Base-by-base conservation (phyloP, 2,888 invertebrate species). In the Thereva unica region DNA sequence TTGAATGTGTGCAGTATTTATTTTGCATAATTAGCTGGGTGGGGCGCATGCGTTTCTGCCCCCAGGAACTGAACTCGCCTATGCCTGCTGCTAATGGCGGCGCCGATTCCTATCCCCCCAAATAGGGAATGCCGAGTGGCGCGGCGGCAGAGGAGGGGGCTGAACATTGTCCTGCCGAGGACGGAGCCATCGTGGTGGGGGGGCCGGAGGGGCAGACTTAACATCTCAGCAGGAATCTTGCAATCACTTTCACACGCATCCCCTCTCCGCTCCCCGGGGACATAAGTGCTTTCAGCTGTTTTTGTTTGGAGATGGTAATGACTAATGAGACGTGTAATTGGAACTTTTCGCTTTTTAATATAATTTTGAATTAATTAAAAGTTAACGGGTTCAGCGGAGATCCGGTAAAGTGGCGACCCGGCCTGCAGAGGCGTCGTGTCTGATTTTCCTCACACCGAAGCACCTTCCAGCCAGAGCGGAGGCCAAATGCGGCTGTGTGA, bases 321-420 rank as follows among this genome's bases (percentile, higher is more conserved):
- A 59, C 57, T 59, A 59, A 59, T 59, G 57, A 59, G 57, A 59
- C 57, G 57, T 59, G 57, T 59, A 59, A 59, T 59, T 59, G 57
- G 57, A 59, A 59, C 57, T 59, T 59, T 45, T 59, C 47, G 45
- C 44, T 50, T 50, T 59, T 55, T 55, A 38, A 45, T 47, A 47
- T 59, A 59, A 59, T 59, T 59, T 59, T 59, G 57, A 59, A 59
- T 59, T 59, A 59, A 59, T 59, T 59, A 59, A 59, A 59, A 59
- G 57, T 59, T 59, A 59, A 59, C 47, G 57, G 38, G 45, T 59
- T 35, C 47, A 47, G 47, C 45, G 45, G 47, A 59, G 57, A 59
- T 47, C 47, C 57, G 45, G 57, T 38, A 47, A 47, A 35, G 45
- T 37, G 57, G 23, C 23, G 23, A 23, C 23, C 23, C 5, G 45